A percentile compares a stretch with the other conserved stretches of the same genome.
These are phyloP conservation scores for Congeria kusceri DNA, from an alignment of 2,888 invertebrate species.

Conservation along the genomic window DNA sequence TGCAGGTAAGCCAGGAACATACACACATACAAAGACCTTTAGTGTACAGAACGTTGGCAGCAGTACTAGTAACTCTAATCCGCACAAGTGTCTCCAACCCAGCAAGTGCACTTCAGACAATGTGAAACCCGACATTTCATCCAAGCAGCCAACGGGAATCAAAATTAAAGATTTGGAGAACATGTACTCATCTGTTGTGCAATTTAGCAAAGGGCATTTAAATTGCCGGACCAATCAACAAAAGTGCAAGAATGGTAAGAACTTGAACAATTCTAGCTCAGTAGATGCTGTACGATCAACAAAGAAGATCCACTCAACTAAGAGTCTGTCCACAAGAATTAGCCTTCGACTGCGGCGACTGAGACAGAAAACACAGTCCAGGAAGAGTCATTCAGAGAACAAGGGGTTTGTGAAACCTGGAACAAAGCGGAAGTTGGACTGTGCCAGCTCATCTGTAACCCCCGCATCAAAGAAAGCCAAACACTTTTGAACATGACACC, in stretches of 20 bases:
- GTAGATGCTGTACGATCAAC: constrained; percentile 24
- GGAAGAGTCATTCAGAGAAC: constrained; percentile 57
- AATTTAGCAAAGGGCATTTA: constrained; percentile 45
- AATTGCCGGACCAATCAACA: constrained; percentile 36
- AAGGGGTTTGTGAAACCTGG: constrained; percentile 57
- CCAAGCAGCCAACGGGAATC: constrained; percentile 18
- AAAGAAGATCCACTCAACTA: constrained; percentile 38
- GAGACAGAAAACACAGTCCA: constrained; percentile 37
- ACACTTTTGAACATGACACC: constrained; percentile 52
- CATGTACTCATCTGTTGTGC: constrained; percentile 49
- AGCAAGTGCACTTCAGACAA: constrained; percentile 43
- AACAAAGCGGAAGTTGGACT: constrained; percentile 66
- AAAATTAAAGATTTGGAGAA: constrained; percentile 58
- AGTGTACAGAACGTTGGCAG: neutral
- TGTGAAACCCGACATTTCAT: constrained; percentile 24
- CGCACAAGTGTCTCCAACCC: constrained; percentile 51
- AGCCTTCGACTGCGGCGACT: constrained; percentile 56
- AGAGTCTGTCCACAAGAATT: constrained; percentile 60
- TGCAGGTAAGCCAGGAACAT: neutral
- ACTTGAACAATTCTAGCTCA: constrained; percentile 47
- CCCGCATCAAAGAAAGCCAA: constrained; percentile 58
- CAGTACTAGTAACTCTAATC: constrained; percentile 1
- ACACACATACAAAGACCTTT: neutral
- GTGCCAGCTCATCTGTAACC: constrained; percentile 33
- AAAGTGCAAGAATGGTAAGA: constrained; percentile 24